A percentile compares a stretch with the other conserved stretches of the same genome.
These are phyloP conservation scores for Epizoanthus rinbou DNA, from an alignment of 92 coral and sea anemone species.

Conservation along the genomic window DNA sequence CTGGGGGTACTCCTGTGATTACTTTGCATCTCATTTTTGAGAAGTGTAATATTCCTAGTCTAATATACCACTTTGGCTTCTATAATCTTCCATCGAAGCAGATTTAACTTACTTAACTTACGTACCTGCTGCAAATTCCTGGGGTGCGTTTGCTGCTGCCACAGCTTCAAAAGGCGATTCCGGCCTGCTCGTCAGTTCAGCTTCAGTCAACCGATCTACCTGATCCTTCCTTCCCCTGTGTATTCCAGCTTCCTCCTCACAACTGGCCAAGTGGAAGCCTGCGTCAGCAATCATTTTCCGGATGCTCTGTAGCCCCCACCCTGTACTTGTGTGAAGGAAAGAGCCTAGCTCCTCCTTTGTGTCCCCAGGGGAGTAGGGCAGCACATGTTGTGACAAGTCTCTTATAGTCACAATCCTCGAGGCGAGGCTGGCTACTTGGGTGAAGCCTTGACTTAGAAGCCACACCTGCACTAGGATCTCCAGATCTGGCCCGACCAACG, in stretches of 20 bases:
- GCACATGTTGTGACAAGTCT: constrained; percentile 63
- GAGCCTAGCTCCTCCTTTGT: constrained; percentile 59
- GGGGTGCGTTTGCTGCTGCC: constrained; percentile 63
- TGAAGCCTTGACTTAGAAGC: constrained; percentile 91
- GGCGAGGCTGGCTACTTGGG: constrained; percentile 79
- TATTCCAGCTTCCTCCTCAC: constrained; percentile 46
- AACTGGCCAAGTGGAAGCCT: constrained; percentile 66
- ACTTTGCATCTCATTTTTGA: too few species aligned
- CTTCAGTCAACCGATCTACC: neutral
- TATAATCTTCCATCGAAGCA: too few species aligned
- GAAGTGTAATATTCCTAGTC: too few species aligned
- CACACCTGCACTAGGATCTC: constrained; percentile 83
- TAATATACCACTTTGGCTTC: too few species aligned
- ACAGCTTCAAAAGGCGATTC: constrained; percentile 47
- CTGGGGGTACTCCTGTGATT: too few species aligned
- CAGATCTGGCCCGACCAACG: constrained; percentile 84
- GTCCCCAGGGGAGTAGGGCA: constrained; percentile 62
- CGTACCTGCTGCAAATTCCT: constrained; percentile 58
- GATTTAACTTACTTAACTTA: too few species aligned
- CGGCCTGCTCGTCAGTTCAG: constrained; percentile 4
- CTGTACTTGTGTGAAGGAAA: constrained; percentile 79
- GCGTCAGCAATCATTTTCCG: constrained; percentile 85
- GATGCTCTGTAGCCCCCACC: constrained; percentile 88
- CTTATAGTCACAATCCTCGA: constrained; percentile 79
- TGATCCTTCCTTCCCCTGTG: constrained; percentile 31